Percentiles rank a stretch among this genome's conserved stretches.
Conservation (phyloP, 2,888 invertebrate genomes). For the Pelosia muscerda region DNA sequence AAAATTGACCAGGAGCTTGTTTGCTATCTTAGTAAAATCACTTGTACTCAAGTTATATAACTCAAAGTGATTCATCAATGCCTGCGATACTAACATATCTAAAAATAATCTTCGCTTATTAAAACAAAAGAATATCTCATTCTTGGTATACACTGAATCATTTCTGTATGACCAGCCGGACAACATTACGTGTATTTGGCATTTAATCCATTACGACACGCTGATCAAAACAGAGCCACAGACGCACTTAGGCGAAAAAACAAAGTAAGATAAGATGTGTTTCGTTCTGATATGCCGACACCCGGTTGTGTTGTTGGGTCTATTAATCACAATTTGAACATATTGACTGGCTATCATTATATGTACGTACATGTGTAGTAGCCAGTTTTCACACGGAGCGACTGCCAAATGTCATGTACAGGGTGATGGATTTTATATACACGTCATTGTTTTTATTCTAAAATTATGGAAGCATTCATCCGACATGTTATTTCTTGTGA, state of each 20-base stretch:
- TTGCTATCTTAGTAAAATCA: background rate
- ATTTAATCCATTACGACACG: constrained; percentile 52
- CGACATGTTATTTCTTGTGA: too few species aligned
- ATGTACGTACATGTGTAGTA: constrained; percentile 59
- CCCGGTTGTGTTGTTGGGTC: constrained; percentile 33
- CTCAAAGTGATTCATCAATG: constrained; percentile 9
- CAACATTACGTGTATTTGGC: constrained; percentile 43
- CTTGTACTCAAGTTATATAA: background rate
- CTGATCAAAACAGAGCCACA: constrained; percentile 56
- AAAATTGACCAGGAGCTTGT: background rate
- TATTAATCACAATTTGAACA: constrained; percentile 84
- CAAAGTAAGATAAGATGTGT: constrained; percentile 51
- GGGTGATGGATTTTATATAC: constrained; percentile 44
- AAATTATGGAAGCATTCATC: too few species aligned
- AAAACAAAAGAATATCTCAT: constrained; percentile 2
- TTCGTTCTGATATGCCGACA: constrained; percentile 54
- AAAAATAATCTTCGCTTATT: constrained; percentile 12
- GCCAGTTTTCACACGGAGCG: constrained; percentile 70
- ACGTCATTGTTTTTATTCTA: background rate
- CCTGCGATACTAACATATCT: constrained; percentile 8
- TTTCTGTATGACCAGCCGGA: constrained; percentile 6
- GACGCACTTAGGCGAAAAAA: constrained; percentile 59
- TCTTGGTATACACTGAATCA: constrained; percentile 15
- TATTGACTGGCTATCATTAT: constrained; percentile 79
- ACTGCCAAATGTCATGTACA: constrained; percentile 65